These are phyloP conservation scores for Erebia ligea DNA, from an alignment of 2,888 invertebrate genomes.

Conservation along the genomic window DNA sequence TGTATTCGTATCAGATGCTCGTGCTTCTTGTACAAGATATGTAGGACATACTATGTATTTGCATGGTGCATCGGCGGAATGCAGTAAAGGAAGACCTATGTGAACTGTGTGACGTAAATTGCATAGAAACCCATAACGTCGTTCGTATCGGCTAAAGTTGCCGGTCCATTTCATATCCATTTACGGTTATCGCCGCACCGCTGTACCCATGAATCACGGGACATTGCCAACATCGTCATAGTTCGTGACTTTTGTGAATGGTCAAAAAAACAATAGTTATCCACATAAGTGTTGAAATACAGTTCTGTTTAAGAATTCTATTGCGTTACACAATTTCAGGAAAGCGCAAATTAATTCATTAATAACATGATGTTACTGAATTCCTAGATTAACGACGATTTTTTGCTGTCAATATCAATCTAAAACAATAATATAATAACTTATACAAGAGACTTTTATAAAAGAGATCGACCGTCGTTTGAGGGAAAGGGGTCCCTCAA, in stretches of 20 bases:
- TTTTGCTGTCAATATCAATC: not conserved
- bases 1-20: conserved; percentile 33
- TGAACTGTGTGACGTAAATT: conserved; percentile 23
- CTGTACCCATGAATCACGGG: conserved; percentile 41
- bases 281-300: conserved; percentile 7
- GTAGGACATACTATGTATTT: conserved; percentile 26
- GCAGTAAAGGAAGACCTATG: conserved; percentile 19
- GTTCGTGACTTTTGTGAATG: conserved; percentile 32
- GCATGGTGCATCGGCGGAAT: conserved; percentile 29
- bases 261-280: conserved; percentile 17
- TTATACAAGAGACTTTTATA: too few species aligned
- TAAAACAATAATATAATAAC: too few species aligned
- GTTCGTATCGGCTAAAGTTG: conserved; percentile 35
- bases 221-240: conserved; percentile 30
- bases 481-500: too few species aligned
- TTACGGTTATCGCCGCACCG: conserved; percentile 48
- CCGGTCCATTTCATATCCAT: conserved; percentile 51
- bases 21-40: conserved; percentile 29
- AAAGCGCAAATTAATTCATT: conserved; percentile 1
- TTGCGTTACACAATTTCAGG: conserved; percentile 17
- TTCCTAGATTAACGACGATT: not conserved
- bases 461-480: too few species aligned
- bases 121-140: conserved; percentile 24
- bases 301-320: conserved; percentile 6
- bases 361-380: not conserved